Percentiles rank a stretch among this genome's conserved stretches.
phyloP scores from a whole-genome alignment of 2,888 invertebrate genomes.

The Abrostola triplasia region DNA sequence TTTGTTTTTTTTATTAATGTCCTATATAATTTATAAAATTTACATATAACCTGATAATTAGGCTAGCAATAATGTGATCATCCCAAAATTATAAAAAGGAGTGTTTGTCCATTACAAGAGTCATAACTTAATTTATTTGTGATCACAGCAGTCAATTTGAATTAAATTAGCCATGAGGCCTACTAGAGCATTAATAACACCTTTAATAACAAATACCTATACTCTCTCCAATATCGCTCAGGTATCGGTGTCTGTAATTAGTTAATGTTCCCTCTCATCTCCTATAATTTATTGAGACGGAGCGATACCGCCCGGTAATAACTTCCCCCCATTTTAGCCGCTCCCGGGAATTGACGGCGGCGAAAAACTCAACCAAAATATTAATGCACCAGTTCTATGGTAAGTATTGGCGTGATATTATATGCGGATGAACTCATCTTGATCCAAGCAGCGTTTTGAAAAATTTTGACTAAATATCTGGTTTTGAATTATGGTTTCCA shows the following conservation, averaged over 20 bases:
- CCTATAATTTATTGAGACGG: conserved; percentile 87
- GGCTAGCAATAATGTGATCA: too few species aligned
- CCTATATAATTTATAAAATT: too few species aligned
- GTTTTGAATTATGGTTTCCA: not conserved
- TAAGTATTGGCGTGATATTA: conserved; percentile 78
- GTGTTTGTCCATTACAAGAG: too few species aligned
- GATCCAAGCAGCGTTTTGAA: conserved; percentile 57
- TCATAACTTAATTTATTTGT: too few species aligned
- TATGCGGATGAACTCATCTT: conserved; percentile 56
- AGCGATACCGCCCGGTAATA: conserved; percentile 73
- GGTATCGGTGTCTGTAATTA: conserved; percentile 86
- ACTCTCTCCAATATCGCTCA: conserved; percentile 47
- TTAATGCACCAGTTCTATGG: conserved; percentile 84
- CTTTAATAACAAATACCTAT: conserved; percentile 28
- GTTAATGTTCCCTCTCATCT: conserved; percentile 87
- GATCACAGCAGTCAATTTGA: too few species aligned
- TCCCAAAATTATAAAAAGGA: too few species aligned
- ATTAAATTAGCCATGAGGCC: too few species aligned
- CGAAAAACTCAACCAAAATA: conserved; percentile 88
- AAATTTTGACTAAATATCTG: too few species aligned
- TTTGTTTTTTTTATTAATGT: too few species aligned
- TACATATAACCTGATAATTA: too few species aligned
- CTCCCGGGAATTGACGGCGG: conserved; percentile 84
- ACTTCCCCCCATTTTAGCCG: conserved; percentile 64
- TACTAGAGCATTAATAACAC: conserved; percentile 4